phyloP scores from a whole-genome alignment of 2,888 invertebrate species.

The Andrena trimmerana region DNA sequence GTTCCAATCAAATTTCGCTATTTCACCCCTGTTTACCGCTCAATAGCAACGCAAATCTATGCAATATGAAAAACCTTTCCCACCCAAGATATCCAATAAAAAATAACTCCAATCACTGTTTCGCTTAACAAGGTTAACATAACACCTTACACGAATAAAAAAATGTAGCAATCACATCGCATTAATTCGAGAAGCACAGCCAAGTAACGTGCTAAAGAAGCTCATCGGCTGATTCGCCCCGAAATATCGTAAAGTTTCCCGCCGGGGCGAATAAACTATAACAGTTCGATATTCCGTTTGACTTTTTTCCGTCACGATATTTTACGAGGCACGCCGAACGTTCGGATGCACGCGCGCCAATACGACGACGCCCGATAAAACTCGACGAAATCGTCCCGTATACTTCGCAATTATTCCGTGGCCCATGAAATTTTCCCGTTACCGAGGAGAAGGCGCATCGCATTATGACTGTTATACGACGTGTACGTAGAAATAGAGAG shows the following conservation, averaged over 20 bases:
- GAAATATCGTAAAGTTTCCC: conserved; percentile 15
- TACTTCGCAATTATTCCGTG: conserved; percentile 49
- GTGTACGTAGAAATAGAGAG: conserved; percentile 53
- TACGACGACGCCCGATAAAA: conserved; percentile 2
- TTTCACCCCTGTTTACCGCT: too few species aligned
- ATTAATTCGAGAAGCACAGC: too few species aligned
- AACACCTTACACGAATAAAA: too few species aligned
- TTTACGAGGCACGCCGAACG: conserved; percentile 20
- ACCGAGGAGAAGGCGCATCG: conserved; percentile 29
- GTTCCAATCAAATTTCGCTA: too few species aligned
- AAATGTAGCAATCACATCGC: too few species aligned
- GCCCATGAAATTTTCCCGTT: conserved; percentile 46
- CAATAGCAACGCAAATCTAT: too few species aligned
- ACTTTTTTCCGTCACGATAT: background rate
- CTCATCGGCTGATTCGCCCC: background rate
- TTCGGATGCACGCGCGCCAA: background rate
- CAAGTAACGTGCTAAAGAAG: too few species aligned
- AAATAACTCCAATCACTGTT: too few species aligned
- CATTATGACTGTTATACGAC: conserved; percentile 50
- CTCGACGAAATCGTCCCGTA: conserved; percentile 26
- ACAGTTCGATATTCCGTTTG: conserved; percentile 1
- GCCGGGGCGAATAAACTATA: background rate
- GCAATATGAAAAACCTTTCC: too few species aligned
- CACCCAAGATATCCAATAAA: too few species aligned
- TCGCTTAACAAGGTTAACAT: too few species aligned